These are phyloP conservation scores for Steatornis caripensis DNA, from an alignment of 2,113 vertebrate genomes.

Conservation along the genomic window DNA sequence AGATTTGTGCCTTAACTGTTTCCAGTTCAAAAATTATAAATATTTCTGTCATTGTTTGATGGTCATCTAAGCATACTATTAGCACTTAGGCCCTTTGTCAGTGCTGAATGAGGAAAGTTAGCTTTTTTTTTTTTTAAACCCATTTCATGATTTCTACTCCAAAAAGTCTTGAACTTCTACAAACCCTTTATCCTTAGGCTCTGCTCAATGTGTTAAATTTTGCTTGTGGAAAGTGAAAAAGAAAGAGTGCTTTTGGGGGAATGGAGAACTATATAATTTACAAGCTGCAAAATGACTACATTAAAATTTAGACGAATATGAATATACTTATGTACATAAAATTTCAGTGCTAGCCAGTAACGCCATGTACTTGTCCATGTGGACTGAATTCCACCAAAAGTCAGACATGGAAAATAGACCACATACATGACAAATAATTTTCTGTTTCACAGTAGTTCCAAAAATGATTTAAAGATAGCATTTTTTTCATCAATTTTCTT, in stretches of 20 bases:
- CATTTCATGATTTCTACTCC: not conserved
- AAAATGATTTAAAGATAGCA: not conserved
- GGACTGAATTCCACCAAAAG: not conserved
- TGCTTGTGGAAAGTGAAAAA: not conserved
- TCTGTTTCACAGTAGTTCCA: not conserved
- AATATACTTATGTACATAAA: not conserved
- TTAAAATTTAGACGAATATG: not conserved
- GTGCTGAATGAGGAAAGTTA: not conserved
- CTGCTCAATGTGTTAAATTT: not conserved
- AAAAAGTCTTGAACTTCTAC: not conserved
- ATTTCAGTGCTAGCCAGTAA: not conserved
- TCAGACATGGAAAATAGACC: not conserved
- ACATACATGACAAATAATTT: not conserved
- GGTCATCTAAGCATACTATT: not conserved
- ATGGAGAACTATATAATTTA: not conserved
- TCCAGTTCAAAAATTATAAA: not conserved
- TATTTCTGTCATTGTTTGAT: not conserved
- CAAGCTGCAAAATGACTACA: not conserved
- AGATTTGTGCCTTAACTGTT: not conserved
- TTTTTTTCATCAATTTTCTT: not conserved
- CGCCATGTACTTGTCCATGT: not conserved
- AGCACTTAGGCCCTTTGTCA: not conserved
- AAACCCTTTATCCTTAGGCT: not conserved
- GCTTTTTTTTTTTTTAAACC: not conserved
- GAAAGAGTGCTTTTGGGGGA: not conserved